Evolutionary conservation across 2,797 vertebrate genomes (phyloP), one percentile per base, ranked within the genome.

Genomic region (Silurus lanzhouensis): DNA sequence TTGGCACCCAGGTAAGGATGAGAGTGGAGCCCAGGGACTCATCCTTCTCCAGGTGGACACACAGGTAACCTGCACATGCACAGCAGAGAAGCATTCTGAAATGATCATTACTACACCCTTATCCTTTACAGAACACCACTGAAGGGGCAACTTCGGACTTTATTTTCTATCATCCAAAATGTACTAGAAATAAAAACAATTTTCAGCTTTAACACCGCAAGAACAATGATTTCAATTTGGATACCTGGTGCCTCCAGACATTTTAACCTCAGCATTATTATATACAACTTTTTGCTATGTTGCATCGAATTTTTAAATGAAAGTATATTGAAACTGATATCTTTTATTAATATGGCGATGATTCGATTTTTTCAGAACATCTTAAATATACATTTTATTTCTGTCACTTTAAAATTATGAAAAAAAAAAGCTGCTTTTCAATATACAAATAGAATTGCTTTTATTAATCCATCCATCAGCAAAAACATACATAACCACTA

Each of bases 1-100:
- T 99, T 10, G 98, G 98, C 91, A 99, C 97, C 98, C 98, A 99
- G 17, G 98, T 97, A 44, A 99, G 94, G 89, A 99, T 97, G 81
- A 99, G 96, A 0, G 98, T 99, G 90, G 95, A 94, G 0, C 97
- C 98, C 78, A 99, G 92, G 0, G 95, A 95, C 91, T 99, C 98
- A 0, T 99, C 98, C 85, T 99, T 99, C 95, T 99, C 98, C 95
- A 95, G 92, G 91, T 98, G 98, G 87, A 99, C 92, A 87, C 98
- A 99, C 91, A 99, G 84, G 75, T 99, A 99, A 84, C 98, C 98
- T 99, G 92, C 5, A 63, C 20, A 61, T 13, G n/a, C 22, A 70
- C 9, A 58, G 22, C 25, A 55, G 27, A 78, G 17, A 13, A 22
- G 3, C 6, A 60, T 13, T 20, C 55, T 20, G 8, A 25, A 5